Conservation (phyloP, 2,113 vertebrate genomes). For the Sinocyclocheilus rhinocerous region DNA sequence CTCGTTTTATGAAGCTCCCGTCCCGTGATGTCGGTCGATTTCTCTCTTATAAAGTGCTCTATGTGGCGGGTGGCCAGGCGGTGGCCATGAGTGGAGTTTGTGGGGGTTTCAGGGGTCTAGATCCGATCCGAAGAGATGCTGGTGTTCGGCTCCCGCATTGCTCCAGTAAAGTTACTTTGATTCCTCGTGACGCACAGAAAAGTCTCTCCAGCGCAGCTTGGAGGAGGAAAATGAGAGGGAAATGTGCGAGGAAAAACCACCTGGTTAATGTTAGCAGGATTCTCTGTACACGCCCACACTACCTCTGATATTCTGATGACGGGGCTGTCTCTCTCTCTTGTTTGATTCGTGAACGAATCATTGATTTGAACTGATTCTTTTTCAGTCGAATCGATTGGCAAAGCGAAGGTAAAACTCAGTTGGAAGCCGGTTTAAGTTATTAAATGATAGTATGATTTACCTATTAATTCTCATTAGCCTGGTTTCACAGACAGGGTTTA, state of each 20-base stretch:
- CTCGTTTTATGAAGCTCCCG: constrained; percentile 16
- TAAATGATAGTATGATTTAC: no score
- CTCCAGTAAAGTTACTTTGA: constrained; percentile 51
- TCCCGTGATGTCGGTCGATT: constrained; percentile 17
- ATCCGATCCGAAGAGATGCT: constrained; percentile 45
- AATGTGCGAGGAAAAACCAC: constrained; percentile 62
- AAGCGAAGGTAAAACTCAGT: neutral
- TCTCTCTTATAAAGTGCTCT: constrained; percentile 33
- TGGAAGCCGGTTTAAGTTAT: neutral
- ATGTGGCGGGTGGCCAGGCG: constrained; percentile 50
- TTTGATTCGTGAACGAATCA: neutral
- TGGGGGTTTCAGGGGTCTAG: constrained; percentile 25
- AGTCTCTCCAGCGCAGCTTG: constrained; percentile 13
- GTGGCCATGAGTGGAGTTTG: constrained; percentile 54
- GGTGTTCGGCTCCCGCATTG: constrained; percentile 47
- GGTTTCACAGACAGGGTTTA: no score
- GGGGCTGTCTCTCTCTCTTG: neutral
- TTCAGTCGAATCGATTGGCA: neutral
- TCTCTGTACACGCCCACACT: constrained; percentile 64
- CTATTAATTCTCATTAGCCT: no score
- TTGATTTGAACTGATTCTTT: constrained; percentile 25
- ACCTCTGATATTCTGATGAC: constrained; percentile 30
- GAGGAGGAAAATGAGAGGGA: constrained; percentile 30
- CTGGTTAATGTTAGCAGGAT: constrained; percentile 71
- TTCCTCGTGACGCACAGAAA: constrained; percentile 50